Percentiles rank a stretch among this genome's conserved stretches.
Evolutionary conservation across 2,113 vertebrate species (phyloP).

Genomic region (Accipiter cooperii): DNA sequence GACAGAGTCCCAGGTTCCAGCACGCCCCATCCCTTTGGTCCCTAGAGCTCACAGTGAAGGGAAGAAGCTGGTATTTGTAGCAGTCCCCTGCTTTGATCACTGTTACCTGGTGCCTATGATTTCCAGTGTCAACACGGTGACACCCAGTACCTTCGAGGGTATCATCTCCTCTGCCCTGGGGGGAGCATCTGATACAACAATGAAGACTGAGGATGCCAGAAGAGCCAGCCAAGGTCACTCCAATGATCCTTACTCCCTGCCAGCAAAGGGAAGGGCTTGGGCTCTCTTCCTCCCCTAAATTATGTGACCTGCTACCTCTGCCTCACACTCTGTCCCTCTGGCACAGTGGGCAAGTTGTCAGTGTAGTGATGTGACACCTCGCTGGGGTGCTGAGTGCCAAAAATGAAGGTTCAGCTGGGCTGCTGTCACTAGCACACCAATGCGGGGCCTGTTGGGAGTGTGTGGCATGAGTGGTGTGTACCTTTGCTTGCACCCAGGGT

Average conservation of each 20-base stretch:
- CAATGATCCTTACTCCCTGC: not conserved
- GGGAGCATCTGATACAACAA: not conserved
- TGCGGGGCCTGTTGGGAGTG: rapidly evolving
- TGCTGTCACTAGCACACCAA: not conserved
- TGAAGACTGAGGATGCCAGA: not conserved
- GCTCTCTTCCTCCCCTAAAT: not conserved
- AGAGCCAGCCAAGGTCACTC: not conserved
- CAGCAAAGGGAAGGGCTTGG: not conserved
- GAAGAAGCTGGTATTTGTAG: not conserved
- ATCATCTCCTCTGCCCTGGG: not conserved
- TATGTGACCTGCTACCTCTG: not conserved
- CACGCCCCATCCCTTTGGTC: not conserved
- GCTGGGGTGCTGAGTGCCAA: not conserved
- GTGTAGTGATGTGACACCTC: not conserved
- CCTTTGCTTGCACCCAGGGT: not conserved
- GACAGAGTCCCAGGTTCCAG: not conserved
- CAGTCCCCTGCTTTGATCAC: not conserved
- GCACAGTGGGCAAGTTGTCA: not conserved
- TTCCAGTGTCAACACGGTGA: not conserved
- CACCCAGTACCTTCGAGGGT: not conserved
- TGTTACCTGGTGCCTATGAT: not conserved
- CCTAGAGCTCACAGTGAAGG: not conserved
- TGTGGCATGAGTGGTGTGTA: rapidly evolving
- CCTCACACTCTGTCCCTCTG: not conserved
- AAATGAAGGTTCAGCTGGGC: not conserved